Evolutionary conservation across 2,113 vertebrate species (phyloP).

Genomic region (Dipodomys spectabilis): DNA sequence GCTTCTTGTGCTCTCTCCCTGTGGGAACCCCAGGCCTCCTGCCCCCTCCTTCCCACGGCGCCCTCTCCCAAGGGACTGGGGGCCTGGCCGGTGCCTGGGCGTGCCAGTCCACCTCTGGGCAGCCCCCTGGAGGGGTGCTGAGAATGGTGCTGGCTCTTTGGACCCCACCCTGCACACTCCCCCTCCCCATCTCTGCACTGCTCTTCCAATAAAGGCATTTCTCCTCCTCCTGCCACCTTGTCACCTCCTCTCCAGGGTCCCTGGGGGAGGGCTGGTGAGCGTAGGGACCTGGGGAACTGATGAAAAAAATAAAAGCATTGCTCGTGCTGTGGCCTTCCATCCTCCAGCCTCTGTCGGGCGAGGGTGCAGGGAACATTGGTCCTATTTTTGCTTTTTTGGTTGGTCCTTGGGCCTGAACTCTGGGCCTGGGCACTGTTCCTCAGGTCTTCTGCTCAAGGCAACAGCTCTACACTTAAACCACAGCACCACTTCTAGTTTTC

Average conservation of each 20-base stretch:
- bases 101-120: background rate
- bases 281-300: background rate
- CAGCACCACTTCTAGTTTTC: no score
- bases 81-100: background rate
- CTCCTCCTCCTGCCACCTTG: background rate
- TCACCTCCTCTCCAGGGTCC: background rate
- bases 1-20: background rate
- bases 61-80: background rate
- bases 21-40: conserved; percentile 23
- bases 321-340: background rate
- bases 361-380: no score
- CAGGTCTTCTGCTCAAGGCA: no score
- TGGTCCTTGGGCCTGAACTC: no score
- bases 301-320: conserved; percentile 20
- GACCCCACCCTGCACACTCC: background rate
- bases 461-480: no score
- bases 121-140: background rate
- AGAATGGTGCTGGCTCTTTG: background rate
- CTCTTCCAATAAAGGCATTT: conserved; percentile 57
- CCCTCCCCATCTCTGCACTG: background rate
- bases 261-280: background rate
- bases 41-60: background rate
- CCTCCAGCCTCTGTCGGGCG: background rate
- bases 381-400: background rate
- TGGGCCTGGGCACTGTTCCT: no score